A percentile compares a stretch with the other conserved stretches of the same genome.
Conservation (phyloP, 2,888 invertebrate genomes). For the Rotaria sp. region DNA sequence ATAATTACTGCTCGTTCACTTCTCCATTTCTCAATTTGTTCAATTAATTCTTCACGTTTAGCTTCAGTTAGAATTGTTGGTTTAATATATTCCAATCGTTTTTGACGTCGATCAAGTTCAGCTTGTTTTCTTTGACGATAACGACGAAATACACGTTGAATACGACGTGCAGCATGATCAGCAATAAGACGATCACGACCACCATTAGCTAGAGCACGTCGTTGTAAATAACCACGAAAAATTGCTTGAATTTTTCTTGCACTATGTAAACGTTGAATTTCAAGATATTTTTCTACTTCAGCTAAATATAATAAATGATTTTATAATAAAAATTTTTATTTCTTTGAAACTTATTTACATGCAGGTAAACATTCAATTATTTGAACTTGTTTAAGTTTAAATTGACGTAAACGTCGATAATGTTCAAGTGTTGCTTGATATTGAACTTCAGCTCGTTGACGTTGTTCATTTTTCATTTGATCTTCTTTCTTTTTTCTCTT, state of each 20-base stretch:
- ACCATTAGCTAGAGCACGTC: neutral
- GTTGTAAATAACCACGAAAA: neutral
- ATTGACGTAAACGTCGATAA: constrained; percentile 7
- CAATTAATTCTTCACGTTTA: constrained; percentile 11
- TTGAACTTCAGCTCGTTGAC: neutral
- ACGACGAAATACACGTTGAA: neutral
- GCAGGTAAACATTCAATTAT: neutral
- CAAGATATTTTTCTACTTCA: constrained; percentile 24
- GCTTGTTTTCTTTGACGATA: neutral
- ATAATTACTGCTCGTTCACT: neutral
- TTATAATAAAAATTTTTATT: neutral
- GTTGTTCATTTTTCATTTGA: neutral
- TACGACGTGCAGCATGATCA: neutral
- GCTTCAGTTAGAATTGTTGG: neutral
- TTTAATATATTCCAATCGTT: constrained; percentile 3
- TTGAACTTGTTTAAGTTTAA: neutral
- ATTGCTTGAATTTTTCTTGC: constrained; percentile 3
- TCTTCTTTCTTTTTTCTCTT: neutral
- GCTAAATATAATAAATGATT: neutral
- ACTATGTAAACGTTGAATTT: neutral
- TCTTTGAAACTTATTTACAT: neutral
- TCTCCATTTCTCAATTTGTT: constrained; percentile 15
- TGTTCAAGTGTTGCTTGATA: neutral
- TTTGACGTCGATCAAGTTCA: neutral
- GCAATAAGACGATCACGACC: neutral